These are phyloP conservation scores for Hybos culiciformis DNA, from an alignment of 2,888 invertebrate species.

Conservation along the genomic window DNA sequence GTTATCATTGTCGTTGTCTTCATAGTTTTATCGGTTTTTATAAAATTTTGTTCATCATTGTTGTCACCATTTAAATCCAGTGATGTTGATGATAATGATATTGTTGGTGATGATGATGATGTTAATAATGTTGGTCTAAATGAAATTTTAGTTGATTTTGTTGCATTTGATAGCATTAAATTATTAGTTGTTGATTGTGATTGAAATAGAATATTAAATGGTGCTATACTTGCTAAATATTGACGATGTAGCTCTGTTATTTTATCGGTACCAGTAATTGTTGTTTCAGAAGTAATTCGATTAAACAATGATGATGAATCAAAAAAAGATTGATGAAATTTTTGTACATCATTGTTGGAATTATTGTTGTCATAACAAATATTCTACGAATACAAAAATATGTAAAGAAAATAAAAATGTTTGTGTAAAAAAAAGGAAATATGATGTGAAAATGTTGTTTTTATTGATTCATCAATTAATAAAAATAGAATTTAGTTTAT, in stretches of 20 bases:
- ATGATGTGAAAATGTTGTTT: too few relatives aligned
- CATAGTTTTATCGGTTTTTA: neutral
- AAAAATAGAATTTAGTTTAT: too few relatives aligned
- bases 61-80: neutral
- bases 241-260: slow-evolving; percentile 34
- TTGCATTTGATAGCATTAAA: neutral
- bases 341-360: neutral
- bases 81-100: neutral
- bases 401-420: too few relatives aligned
- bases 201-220: slow-evolving; percentile 31
- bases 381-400: too few relatives aligned
- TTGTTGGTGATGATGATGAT: neutral
- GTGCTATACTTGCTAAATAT: slow-evolving; percentile 30
- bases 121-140: neutral
- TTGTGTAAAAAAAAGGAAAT: too few relatives aligned
- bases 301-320: slow-evolving; percentile 13
- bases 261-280: slow-evolving; percentile 30
- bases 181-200: slow-evolving; percentile 12
- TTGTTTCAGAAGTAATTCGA: slow-evolving; percentile 15
- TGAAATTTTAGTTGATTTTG: neutral
- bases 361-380: neutral
- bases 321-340: slow-evolving; percentile 9
- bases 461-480: too few relatives aligned
- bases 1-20: neutral
- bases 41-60: neutral